Evolutionary conservation across 2,888 invertebrate species (phyloP).

Genomic region (Amiota minor): DNA sequence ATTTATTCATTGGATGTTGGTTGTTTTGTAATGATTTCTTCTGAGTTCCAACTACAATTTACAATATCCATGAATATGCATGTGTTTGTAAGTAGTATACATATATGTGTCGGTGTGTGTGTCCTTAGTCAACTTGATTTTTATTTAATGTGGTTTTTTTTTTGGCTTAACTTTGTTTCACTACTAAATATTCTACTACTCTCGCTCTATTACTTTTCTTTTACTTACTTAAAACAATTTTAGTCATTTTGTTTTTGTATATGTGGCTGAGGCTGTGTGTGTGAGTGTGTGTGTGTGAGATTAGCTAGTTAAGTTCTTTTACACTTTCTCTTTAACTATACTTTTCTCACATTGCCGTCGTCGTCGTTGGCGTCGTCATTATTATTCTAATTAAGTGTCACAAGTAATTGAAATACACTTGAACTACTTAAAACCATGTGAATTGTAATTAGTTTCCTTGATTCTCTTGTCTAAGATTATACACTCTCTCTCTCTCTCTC

Average conservation of each 20-base stretch:
- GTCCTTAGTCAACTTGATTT: constrained; percentile 52
- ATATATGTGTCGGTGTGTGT: neutral
- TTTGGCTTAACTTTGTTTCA: constrained; percentile 56
- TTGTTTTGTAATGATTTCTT: too few species aligned
- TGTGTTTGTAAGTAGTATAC: neutral
- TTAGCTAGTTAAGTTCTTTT: constrained; percentile 11
- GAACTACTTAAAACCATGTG: constrained; percentile 20
- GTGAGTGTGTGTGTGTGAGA: constrained; percentile 26
- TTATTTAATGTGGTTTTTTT: constrained; percentile 62
- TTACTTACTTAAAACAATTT: constrained; percentile 18
- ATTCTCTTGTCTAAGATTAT: too few species aligned
- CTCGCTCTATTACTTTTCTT: constrained; percentile 24
- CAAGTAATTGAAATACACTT: constrained; percentile 67
- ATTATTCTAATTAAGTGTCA: constrained; percentile 63
- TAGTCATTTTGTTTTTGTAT: constrained; percentile 12
- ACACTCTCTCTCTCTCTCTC: neutral
- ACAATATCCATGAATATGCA: too few species aligned
- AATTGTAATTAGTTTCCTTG: constrained; percentile 20
- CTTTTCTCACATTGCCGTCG: neutral
- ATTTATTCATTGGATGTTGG: too few species aligned
- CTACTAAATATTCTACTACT: constrained; percentile 2
- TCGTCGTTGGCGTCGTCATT: constrained; percentile 50
- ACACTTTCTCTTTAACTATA: neutral
- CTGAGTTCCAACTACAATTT: too few species aligned
- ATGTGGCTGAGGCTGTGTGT: constrained; percentile 25